Evolutionary conservation across 2,113 vertebrate species (phyloP), one percentile per base, ranked within the genome.

Genomic region (Rhea americana): DNA sequence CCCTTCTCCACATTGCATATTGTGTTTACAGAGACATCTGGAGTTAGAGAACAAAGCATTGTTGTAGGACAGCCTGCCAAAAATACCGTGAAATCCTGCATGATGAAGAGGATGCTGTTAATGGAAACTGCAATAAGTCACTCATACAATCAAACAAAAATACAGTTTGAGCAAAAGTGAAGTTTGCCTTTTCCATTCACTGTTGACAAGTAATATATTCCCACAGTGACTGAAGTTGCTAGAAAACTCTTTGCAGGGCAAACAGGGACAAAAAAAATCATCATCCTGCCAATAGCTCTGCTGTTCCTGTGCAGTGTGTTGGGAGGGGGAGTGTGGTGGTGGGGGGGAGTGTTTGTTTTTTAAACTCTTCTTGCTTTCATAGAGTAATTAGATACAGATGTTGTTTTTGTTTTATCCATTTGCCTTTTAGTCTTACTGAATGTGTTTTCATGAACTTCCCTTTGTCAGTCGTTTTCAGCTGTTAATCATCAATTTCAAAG

Each of bases 361-460:
- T 85, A 32, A 85, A 80, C 65, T 85, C 70, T 12, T 76, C 68
- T 53, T 32, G 70, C 74, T 93, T 91, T 68, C 71, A 48, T 15
- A 7, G 25, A 39, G 28, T 81, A 91, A 93, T 94, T 41, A 79
- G 83, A 62, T 84, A 63, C 85, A 93, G 91, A 93, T 93, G 85
- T 75, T 96, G 63, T 2, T 32, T 93, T 73, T 93, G 83, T 66
- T 58, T 89, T 59, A n/a, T 79, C 41, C 28, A 22, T 75, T 65
- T 61, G 72, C 67, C 65, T 95, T 83, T 67, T 67, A 75, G 45
- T 8, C 66, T 55, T 41, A 21, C 65, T 92, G 45, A 15, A 19
- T 30, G 63, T 74, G 2, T 84, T 86, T 47, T 63, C 66, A 76
- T 91, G n/a, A 53, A 51, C 48, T 66, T 79, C 21, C 37, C 13